Conservation (phyloP, 2,888 invertebrate species). For the Agapetus fuscipes region DNA sequence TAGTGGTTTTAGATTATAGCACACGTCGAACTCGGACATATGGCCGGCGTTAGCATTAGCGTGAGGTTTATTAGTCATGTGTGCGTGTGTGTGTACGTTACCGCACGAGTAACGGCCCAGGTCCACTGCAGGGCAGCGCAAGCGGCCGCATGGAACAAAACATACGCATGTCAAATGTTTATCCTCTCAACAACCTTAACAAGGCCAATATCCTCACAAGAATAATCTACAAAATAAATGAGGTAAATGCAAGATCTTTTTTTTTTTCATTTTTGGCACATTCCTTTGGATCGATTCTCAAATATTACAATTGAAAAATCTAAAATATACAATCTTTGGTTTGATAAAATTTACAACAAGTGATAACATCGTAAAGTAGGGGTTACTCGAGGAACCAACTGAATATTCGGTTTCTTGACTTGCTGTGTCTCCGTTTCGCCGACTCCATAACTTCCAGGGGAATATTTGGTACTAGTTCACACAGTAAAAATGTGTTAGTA, state of each 20-base stretch:
- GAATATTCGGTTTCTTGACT: conserved; percentile 48
- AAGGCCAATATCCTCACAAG: too few species aligned
- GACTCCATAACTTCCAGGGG: conserved; percentile 49
- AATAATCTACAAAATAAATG: too few species aligned
- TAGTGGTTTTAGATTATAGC: conserved; percentile 21
- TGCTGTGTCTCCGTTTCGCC: conserved; percentile 44
- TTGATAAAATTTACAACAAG: too few species aligned
- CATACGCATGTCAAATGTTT: conserved; percentile 13
- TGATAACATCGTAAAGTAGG: too few species aligned
- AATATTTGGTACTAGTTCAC: conserved; percentile 44
- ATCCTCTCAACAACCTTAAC: background rate
- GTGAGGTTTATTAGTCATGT: conserved; percentile 43
- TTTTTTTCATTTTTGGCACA: too few species aligned
- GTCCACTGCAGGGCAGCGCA: conserved; percentile 54
- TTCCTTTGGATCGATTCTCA: too few species aligned
- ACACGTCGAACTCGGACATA: conserved; percentile 33
- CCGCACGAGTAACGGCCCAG: conserved; percentile 54
- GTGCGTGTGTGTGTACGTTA: conserved; percentile 62
- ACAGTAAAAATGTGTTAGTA: conserved; percentile 12
- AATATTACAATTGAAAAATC: too few species aligned
- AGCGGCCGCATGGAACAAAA: conserved; percentile 51
- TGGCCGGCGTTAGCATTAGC: conserved; percentile 37
- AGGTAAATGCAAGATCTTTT: too few species aligned
- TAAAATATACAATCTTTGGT: too few species aligned
- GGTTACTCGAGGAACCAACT: conserved; percentile 45